Conservation (phyloP, 1,140 invertebrate genomes). For the Oncopodura yosiiana region DNA sequence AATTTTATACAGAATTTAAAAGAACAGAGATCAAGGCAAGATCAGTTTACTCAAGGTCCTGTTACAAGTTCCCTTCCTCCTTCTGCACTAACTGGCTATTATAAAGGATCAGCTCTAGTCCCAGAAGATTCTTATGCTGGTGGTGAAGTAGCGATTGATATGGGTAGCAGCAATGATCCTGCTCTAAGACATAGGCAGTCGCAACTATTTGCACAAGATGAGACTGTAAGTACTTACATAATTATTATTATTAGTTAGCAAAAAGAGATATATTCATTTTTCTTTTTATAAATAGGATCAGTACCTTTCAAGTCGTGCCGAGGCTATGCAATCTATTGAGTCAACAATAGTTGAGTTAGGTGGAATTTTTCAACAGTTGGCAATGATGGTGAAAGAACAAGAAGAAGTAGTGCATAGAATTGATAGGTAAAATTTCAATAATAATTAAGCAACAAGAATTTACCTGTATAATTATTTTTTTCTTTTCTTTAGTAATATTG, state of each 20-base stretch:
- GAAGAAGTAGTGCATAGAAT: slow-evolving; percentile 93
- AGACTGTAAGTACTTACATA: slow-evolving; percentile 47
- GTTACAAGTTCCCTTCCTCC: slow-evolving; percentile 60
- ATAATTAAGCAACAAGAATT: slow-evolving; percentile 5
- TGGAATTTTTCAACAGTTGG: slow-evolving; percentile 94
- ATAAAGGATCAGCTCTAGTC: slow-evolving; percentile 49
- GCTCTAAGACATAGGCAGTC: slow-evolving; percentile 23
- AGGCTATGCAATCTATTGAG: slow-evolving; percentile 99
- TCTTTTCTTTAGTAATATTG: too few relatives aligned
- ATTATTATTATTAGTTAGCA: not conserved
- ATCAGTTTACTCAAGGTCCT: slow-evolving; percentile 80
- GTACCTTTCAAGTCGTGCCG: slow-evolving; percentile 64
- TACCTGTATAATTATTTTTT: too few relatives aligned
- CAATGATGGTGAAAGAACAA: slow-evolving; percentile 98
- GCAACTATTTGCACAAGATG: slow-evolving; percentile 47
- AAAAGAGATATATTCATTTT: slow-evolving; percentile 1
- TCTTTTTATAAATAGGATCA: slow-evolving; percentile 10
- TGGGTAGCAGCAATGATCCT: slow-evolving; percentile 42
- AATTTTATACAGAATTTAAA: slow-evolving; percentile 70
- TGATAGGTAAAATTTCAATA: too few relatives aligned
- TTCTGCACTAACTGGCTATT: slow-evolving; percentile 52
- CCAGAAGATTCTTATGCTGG: slow-evolving; percentile 45
- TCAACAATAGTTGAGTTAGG: slow-evolving; percentile 98
- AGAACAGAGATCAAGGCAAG: slow-evolving; percentile 82
- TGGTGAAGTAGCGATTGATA: slow-evolving; percentile 59